A percentile compares a stretch with the other conserved stretches of the same genome.
Evolutionary conservation across 2,113 vertebrate genomes (phyloP).

Genomic region (Stictonetta naevosa): DNA sequence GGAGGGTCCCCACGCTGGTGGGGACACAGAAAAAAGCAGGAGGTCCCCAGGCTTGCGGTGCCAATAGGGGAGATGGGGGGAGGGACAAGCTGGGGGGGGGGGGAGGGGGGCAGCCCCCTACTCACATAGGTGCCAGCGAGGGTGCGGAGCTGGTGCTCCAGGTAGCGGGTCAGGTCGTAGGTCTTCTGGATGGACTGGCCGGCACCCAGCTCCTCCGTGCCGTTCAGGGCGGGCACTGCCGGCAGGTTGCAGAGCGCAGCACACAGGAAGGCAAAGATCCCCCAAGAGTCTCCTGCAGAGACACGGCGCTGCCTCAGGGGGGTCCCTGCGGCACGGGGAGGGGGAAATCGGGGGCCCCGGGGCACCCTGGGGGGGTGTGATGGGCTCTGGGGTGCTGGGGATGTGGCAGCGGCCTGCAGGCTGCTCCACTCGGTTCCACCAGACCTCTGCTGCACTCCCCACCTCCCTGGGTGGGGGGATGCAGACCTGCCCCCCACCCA

Average conservation of each 20-base stretch:
- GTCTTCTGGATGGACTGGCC: constrained; percentile 94
- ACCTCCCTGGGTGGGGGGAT: background rate
- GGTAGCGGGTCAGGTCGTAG: constrained; percentile 95
- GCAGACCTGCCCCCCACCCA: background rate
- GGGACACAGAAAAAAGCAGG: too few relatives aligned
- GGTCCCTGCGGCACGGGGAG: background rate
- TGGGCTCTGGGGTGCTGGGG: background rate
- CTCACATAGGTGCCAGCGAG: constrained; percentile 96
- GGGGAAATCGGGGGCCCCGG: background rate
- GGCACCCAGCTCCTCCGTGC: constrained; percentile 84
- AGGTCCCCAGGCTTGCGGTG: too few relatives aligned
- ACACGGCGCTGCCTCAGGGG: background rate
- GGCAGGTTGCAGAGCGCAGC: constrained; percentile 81
- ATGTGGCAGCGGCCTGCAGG: background rate
- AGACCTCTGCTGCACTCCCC: background rate
- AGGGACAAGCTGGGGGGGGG: background rate
- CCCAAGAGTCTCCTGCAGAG: constrained; percentile 84
- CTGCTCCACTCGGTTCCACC: background rate
- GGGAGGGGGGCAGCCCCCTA: background rate
- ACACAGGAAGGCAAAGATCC: constrained; percentile 85
- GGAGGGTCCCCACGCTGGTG: background rate
- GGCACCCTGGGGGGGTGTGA: background rate
- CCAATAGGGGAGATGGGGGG: too few relatives aligned
- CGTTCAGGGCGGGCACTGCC: constrained; percentile 80
- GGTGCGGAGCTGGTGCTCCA: constrained; percentile 95